phyloP scores from a whole-genome alignment of 2,888 invertebrate genomes.

The Oxycera nigricornis region DNA sequence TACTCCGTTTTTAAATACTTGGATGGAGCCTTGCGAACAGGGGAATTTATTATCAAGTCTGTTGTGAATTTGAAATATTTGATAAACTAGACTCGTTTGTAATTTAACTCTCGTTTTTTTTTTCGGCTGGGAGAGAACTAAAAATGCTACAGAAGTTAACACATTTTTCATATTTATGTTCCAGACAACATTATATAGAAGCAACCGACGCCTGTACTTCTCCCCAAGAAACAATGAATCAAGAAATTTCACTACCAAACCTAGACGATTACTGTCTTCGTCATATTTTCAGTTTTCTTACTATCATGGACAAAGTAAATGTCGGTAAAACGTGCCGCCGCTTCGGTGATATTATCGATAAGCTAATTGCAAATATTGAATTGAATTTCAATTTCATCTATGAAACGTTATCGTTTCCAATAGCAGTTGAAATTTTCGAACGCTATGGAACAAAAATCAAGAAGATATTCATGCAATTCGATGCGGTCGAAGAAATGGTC shows the following conservation, averaged over 20 bases:
- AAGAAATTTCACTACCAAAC: background rate
- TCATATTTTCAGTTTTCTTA: slow-evolving; percentile 1
- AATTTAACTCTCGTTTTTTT: too few species aligned
- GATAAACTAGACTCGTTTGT: too few species aligned
- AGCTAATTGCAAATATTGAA: background rate
- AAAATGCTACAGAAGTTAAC: too few species aligned
- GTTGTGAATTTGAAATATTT: too few species aligned
- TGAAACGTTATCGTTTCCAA: background rate
- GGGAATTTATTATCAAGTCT: too few species aligned
- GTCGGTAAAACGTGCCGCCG: background rate
- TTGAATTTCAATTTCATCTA: background rate
- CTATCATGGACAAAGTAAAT: background rate
- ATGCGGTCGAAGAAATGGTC: slow-evolving; percentile 12
- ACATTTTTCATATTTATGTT: too few species aligned
- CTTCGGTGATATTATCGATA: background rate
- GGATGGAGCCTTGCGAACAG: too few species aligned
- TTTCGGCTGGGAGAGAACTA: too few species aligned
- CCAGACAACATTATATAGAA: too few species aligned
- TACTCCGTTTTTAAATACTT: too few species aligned
- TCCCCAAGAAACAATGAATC: too few species aligned
- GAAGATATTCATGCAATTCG: slow-evolving; percentile 25
- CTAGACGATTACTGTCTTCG: slow-evolving; percentile 17
- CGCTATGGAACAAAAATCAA: background rate
- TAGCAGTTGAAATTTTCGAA: background rate
- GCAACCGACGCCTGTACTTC: too few species aligned